Conservation (phyloP, 2,797 vertebrate species). For the Enteromius paludinosus region DNA sequence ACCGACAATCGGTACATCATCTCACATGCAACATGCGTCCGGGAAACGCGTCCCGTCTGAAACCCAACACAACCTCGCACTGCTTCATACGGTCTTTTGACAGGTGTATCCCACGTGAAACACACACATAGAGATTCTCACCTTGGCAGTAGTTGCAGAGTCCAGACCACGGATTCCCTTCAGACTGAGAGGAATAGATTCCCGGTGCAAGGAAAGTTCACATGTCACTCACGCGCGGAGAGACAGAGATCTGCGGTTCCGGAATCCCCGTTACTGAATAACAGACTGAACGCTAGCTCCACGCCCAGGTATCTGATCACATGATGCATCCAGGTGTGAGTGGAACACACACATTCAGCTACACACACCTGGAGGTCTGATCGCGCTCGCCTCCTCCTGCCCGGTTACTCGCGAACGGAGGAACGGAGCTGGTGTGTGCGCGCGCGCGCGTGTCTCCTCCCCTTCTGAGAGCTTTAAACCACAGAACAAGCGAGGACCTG, state of each 20-base stretch:
- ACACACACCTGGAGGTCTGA: constrained; percentile 79
- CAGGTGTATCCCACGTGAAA: neutral
- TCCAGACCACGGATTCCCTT: constrained; percentile 53
- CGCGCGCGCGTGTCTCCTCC: constrained; percentile 52
- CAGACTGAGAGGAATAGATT: constrained; percentile 26
- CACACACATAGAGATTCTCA: constrained; percentile 68
- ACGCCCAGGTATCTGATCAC: constrained; percentile 85
- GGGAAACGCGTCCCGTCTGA: constrained; percentile 17
- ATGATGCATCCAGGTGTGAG: constrained; percentile 82
- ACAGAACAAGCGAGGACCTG: constrained; percentile 58
- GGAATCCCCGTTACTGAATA: constrained; percentile 28
- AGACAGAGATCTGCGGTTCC: constrained; percentile 14
- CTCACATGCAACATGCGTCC: constrained; percentile 28
- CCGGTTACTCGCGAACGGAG: constrained; percentile 55
- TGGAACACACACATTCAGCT: constrained; percentile 44
- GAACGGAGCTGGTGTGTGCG: constrained; percentile 30
- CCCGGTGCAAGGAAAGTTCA: constrained; percentile 56
- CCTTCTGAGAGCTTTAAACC: constrained; percentile 45
- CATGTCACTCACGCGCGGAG: constrained; percentile 48
- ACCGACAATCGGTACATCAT: neutral
- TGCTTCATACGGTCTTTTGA: neutral
- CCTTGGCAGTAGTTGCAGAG: constrained; percentile 70
- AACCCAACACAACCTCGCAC: neutral
- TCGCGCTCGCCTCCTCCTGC: constrained; percentile 64
- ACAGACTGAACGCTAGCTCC: constrained; percentile 70